Conservation (phyloP, 2,888 invertebrate genomes). For the Aquatica leii region DNA sequence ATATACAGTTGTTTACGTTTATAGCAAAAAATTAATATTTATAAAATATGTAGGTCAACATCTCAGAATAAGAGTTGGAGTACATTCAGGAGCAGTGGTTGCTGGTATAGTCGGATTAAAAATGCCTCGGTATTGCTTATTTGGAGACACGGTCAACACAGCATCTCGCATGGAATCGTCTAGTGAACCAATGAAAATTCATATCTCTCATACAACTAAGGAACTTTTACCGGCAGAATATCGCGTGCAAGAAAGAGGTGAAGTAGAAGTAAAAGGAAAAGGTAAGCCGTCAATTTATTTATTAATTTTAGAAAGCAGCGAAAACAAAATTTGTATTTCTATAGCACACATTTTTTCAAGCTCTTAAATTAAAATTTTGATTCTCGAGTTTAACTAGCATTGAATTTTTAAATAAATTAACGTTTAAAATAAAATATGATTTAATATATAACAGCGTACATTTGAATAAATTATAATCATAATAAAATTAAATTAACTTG, state of each 20-base stretch:
- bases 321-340: no score
- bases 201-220: constrained; percentile 90
- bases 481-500: no score
- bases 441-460: no score
- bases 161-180: constrained; percentile 94
- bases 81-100: constrained; percentile 91
- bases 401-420: no score
- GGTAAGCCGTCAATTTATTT: constrained; percentile 63
- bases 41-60: constrained; percentile 69
- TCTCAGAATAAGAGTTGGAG: constrained; percentile 83
- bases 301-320: no score
- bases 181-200: constrained; percentile 92
- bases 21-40: neutral
- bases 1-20: neutral
- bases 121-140: constrained; percentile 89
- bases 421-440: no score
- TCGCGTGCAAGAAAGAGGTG: constrained; percentile 79
- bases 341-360: no score
- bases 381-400: no score
- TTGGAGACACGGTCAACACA: constrained; percentile 91
- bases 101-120: constrained; percentile 94
- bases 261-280: constrained; percentile 91
- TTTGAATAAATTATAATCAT: no score
- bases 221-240: constrained; percentile 78
- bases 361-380: no score